Evolutionary conservation across 2,797 vertebrate genomes (phyloP).

Genomic region (Sylvilagus floridanus): DNA sequence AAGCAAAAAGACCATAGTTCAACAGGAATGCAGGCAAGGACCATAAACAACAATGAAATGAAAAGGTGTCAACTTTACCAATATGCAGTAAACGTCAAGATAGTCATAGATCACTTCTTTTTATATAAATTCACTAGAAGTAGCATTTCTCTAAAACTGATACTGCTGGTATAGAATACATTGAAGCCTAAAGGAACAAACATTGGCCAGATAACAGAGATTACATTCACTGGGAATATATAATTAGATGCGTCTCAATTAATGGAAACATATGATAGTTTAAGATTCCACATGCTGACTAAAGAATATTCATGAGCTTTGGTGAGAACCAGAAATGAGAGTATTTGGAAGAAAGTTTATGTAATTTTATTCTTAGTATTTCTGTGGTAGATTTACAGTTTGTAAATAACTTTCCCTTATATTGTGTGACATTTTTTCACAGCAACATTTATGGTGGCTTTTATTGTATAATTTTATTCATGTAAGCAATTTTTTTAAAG

Average conservation of each 20-base stretch:
- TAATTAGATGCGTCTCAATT: not conserved
- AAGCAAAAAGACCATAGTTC: too few relatives aligned
- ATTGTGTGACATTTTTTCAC: not conserved
- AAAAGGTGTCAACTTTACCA: too few relatives aligned
- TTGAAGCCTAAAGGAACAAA: slow-evolving; percentile 22
- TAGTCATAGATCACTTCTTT: not conserved
- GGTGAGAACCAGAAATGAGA: not conserved
- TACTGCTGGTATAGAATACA: not conserved
- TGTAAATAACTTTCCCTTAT: not conserved
- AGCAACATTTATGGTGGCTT: not conserved
- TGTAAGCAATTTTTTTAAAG: not conserved
- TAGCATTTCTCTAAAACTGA: slow-evolving; percentile 1
- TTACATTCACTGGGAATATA: slow-evolving; percentile 2
- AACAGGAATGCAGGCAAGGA: too few relatives aligned
- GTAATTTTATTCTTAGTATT: not conserved
- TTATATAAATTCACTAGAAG: slow-evolving; percentile 40
- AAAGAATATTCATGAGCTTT: not conserved
- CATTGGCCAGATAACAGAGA: not conserved
- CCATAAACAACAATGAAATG: too few relatives aligned
- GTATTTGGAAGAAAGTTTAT: not conserved
- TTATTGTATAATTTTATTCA: not conserved
- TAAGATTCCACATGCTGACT: not conserved
- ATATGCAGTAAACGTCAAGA: not conserved
- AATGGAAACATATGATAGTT: not conserved
- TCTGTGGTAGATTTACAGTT: not conserved